These are phyloP conservation scores for Aplochiton taeniatus DNA, from an alignment of 2,797 vertebrate genomes.

Conservation along the genomic window DNA sequence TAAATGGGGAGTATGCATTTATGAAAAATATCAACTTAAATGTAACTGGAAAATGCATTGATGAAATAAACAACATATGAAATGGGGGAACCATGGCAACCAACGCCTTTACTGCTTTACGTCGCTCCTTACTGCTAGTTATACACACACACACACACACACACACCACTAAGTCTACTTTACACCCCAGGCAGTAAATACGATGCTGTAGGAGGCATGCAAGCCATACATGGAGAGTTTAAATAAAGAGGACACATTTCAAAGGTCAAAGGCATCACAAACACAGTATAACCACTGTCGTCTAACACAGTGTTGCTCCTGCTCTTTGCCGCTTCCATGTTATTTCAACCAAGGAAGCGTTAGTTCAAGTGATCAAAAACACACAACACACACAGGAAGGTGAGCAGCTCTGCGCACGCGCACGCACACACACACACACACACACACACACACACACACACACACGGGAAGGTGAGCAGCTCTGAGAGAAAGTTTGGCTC, in stretches of 20 bases:
- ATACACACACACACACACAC: constrained; percentile 6
- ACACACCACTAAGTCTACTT: no score
- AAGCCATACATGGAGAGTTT: not conserved
- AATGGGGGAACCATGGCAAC: not conserved
- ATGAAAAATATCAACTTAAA: constrained; percentile 8
- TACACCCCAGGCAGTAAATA: no score
- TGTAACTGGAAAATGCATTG: not conserved
- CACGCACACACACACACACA: constrained; percentile 1
- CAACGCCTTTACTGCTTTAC: no score
- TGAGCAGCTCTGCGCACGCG: not conserved
- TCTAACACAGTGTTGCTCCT: no score
- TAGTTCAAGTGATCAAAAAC: not conserved
- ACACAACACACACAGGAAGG: constrained; percentile 19
- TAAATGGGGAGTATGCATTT: constrained; percentile 32
- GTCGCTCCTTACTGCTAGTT: no score
- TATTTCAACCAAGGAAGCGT: no score
- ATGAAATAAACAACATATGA: not conserved
- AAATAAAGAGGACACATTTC: not conserved
- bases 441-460: constrained; percentile 11
- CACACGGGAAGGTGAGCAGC: no score
- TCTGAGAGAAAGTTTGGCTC: no score
- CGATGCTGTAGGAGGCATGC: no score
- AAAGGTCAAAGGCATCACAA: no score
- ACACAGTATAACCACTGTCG: no score
- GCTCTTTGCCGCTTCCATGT: no score